Conservation (phyloP, 2,797 vertebrate genomes). For the Salmo trutta region DNA sequence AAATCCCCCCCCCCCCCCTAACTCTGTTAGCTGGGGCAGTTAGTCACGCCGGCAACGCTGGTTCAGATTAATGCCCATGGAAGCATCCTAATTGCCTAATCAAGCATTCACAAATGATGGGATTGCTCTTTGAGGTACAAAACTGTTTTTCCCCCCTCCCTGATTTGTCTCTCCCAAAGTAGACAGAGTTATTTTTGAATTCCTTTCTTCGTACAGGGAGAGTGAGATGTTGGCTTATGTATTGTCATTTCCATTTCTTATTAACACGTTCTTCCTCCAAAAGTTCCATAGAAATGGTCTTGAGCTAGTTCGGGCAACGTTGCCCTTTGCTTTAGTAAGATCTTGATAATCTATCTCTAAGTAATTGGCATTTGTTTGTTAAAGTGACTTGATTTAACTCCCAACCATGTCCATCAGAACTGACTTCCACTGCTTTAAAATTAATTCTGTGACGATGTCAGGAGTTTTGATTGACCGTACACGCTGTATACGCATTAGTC, state of each 20-base stretch:
- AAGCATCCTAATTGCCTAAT: slow-evolving; percentile 33
- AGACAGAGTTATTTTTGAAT: slow-evolving; percentile 5
- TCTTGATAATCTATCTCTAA: not conserved
- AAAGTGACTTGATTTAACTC: too few relatives aligned
- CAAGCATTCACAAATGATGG: slow-evolving; percentile 16
- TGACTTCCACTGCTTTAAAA: not conserved
- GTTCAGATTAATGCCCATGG: slow-evolving; percentile 61
- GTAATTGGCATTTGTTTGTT: not conserved
- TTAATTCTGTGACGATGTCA: not conserved
- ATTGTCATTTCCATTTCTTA: not conserved
- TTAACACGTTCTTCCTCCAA: not conserved
- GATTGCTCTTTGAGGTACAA: slow-evolving; percentile 7
- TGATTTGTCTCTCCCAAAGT: not conserved
- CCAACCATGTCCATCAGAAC: not conserved
- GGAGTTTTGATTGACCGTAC: too few relatives aligned
- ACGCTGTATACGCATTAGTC: not conserved
- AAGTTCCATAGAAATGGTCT: not conserved
- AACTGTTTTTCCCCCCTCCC: slow-evolving; percentile 2
- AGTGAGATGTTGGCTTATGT: not conserved
- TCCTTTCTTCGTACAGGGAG: not conserved
- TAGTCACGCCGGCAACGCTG: slow-evolving; percentile 35
- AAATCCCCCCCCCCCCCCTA: not conserved
- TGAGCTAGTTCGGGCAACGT: not conserved
- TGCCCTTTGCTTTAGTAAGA: not conserved
- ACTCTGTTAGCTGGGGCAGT: slow-evolving; percentile 26